These are phyloP conservation scores for Tridacna crocea DNA, from an alignment of 2,888 invertebrate species.

Conservation along the genomic window DNA sequence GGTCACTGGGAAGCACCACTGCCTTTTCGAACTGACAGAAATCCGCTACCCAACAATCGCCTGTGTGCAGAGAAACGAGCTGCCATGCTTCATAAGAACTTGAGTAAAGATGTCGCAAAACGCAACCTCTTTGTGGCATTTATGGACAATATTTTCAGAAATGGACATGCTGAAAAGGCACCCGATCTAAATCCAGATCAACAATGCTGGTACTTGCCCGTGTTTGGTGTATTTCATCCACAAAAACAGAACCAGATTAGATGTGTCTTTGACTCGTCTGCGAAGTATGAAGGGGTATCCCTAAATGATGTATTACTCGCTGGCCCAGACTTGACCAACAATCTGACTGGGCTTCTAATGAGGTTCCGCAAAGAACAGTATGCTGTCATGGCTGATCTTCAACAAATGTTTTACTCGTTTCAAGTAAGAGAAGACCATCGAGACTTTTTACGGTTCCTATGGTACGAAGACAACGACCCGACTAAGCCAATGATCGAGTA, in stretches of 20 bases:
- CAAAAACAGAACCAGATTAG: conserved; percentile 30
- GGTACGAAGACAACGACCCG: conserved; percentile 18
- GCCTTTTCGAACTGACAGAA: conserved; percentile 31
- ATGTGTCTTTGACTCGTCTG: conserved; percentile 27
- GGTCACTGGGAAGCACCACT: conserved; percentile 43
- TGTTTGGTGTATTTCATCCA: conserved; percentile 33
- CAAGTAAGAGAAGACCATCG: conserved; percentile 6
- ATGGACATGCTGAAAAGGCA: conserved; percentile 26
- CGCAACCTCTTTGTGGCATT: conserved; percentile 31
- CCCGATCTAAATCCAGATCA: conserved; percentile 3
- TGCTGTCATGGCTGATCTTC: conserved; percentile 8
- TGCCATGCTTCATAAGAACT: conserved; percentile 3
- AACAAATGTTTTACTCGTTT: conserved; percentile 32
- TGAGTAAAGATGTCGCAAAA: conserved; percentile 32
- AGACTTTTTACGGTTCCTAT: conserved; percentile 30
- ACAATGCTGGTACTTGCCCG: conserved; percentile 35
- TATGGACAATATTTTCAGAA: conserved; percentile 22
- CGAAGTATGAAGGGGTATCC: conserved; percentile 17
- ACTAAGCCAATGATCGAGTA: background rate
- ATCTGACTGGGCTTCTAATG: conserved; percentile 3
- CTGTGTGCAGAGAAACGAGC: too few species aligned
- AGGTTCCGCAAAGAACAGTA: conserved; percentile 11
- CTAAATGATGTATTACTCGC: conserved; percentile 23
- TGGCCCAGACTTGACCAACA: conserved; percentile 36
- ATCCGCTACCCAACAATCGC: conserved; percentile 38